phyloP scores from a whole-genome alignment of 2,888 invertebrate genomes.

The Apodemia duryi region DNA sequence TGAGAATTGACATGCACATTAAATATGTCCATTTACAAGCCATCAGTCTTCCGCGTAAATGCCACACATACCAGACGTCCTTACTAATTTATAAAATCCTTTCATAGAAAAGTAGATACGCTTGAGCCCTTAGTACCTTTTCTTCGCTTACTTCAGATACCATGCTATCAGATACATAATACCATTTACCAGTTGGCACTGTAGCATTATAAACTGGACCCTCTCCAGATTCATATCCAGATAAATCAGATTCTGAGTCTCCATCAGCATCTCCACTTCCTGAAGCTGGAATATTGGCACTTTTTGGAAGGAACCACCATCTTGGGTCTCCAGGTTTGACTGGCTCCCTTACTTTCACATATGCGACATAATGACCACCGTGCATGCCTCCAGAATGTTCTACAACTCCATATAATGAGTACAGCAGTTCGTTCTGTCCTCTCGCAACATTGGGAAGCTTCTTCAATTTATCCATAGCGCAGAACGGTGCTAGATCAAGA shows the following conservation, averaged over 20 bases:
- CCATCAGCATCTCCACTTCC: slow-evolving; percentile 56
- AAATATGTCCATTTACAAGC: slow-evolving; percentile 31
- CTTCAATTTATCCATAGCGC: slow-evolving; percentile 83
- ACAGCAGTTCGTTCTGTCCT: slow-evolving; percentile 85
- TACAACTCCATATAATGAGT: slow-evolving; percentile 96
- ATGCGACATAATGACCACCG: slow-evolving; percentile 93
- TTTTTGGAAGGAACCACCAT: slow-evolving; percentile 85
- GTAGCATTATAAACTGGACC: slow-evolving; percentile 52
- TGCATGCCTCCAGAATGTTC: slow-evolving; percentile 95
- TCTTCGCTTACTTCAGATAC: slow-evolving; percentile 90
- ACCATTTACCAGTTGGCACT: slow-evolving; percentile 90
- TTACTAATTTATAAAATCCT: slow-evolving; percentile 84
- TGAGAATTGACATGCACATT: slow-evolving; percentile 18
- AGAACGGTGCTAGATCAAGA: slow-evolving; percentile 94
- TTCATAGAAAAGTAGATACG: slow-evolving; percentile 98
- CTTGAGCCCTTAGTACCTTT: slow-evolving; percentile 90
- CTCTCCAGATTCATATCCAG: slow-evolving; percentile 76
- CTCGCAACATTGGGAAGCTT: slow-evolving; percentile 80
- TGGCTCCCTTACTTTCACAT: slow-evolving; percentile 90
- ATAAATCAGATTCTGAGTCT: slow-evolving; percentile 79
- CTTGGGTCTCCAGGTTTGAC: slow-evolving; percentile 81
- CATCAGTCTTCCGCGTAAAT: slow-evolving; percentile 66
- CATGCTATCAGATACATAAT: slow-evolving; percentile 93
- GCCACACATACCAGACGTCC: slow-evolving; percentile 41
- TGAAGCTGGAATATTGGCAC: slow-evolving; percentile 75